Evolutionary conservation across 2,797 vertebrate genomes (phyloP).

Genomic region (Kryptolebias ocellatus): DNA sequence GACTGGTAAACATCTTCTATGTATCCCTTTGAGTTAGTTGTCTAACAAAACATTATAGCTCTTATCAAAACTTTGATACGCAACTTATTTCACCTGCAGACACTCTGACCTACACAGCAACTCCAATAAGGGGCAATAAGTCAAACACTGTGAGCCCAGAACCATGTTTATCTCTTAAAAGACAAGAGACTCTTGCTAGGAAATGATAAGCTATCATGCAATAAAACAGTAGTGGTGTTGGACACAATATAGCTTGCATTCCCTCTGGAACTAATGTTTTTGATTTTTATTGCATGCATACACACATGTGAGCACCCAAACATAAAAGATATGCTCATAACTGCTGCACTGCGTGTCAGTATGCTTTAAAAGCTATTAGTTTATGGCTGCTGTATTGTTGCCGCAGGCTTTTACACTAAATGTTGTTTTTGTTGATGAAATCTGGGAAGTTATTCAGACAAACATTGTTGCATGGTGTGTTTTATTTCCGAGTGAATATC

Average conservation of each 20-base stretch:
- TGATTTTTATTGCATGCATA: conserved; percentile 4
- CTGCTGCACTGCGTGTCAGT: background rate
- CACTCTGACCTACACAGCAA: conserved; percentile 21
- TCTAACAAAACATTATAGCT: no score
- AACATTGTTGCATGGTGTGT: background rate
- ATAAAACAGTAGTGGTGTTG: conserved; percentile 20
- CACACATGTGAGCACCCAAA: conserved; percentile 7
- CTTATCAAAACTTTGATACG: conserved; percentile 25
- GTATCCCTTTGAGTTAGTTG: no score
- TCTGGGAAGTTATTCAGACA: background rate
- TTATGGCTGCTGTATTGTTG: conserved; percentile 1
- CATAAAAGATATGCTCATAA: background rate
- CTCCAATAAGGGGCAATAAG: conserved; percentile 26
- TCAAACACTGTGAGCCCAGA: conserved; percentile 11
- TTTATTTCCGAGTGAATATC: background rate
- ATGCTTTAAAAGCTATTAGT: background rate
- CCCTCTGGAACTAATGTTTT: background rate
- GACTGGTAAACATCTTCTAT: no score
- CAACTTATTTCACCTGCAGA: conserved; percentile 29
- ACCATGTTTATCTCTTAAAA: conserved; percentile 23
- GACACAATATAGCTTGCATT: conserved; percentile 15
- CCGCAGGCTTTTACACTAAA: conserved; percentile 1
- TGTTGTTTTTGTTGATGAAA: background rate
- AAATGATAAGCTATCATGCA: conserved; percentile 15
- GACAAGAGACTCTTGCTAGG: conserved; percentile 6